phyloP scores from a whole-genome alignment of 2,888 invertebrate species.

The Andrena trimmerana region DNA sequence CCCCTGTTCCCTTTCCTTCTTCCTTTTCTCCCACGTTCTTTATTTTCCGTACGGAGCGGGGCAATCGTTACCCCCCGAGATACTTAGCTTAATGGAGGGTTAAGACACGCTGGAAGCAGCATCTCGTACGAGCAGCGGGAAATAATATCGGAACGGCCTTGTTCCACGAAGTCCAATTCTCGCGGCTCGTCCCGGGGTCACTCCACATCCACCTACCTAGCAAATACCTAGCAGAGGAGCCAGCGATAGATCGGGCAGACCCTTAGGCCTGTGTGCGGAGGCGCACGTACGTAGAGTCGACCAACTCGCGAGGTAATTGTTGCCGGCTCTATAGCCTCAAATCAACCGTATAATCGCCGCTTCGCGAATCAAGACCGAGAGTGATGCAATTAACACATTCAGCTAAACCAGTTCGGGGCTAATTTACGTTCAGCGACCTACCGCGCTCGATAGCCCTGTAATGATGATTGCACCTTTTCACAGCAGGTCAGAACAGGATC shows the following conservation, averaged over 20 bases:
- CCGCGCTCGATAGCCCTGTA: constrained; percentile 21
- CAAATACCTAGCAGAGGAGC: neutral
- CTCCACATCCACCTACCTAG: constrained; percentile 9
- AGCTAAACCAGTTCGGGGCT: constrained; percentile 67
- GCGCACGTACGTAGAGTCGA: constrained; percentile 29
- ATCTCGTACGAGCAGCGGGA: constrained; percentile 33
- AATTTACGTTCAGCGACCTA: constrained; percentile 63
- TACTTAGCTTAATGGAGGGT: constrained; percentile 68
- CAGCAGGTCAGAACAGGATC: neutral
- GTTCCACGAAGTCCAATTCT: constrained; percentile 27
- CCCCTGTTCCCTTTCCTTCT: neutral
- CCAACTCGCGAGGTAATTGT: constrained; percentile 62
- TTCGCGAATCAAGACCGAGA: constrained; percentile 67
- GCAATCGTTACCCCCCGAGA: constrained; percentile 57
- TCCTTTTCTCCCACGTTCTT: neutral
- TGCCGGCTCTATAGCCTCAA: constrained; percentile 52
- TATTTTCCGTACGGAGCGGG: constrained; percentile 21
- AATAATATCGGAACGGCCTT: constrained; percentile 62
- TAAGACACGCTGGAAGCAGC: constrained; percentile 57
- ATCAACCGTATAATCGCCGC: constrained; percentile 69
- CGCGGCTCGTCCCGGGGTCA: neutral
- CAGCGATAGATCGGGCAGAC: constrained; percentile 6
- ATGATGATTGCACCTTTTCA: constrained; percentile 46
- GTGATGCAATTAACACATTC: constrained; percentile 74
- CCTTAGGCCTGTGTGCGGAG: constrained; percentile 2